phyloP scores from a whole-genome alignment of 2,888 invertebrate genomes.

The Scaptomyza flava region DNA sequence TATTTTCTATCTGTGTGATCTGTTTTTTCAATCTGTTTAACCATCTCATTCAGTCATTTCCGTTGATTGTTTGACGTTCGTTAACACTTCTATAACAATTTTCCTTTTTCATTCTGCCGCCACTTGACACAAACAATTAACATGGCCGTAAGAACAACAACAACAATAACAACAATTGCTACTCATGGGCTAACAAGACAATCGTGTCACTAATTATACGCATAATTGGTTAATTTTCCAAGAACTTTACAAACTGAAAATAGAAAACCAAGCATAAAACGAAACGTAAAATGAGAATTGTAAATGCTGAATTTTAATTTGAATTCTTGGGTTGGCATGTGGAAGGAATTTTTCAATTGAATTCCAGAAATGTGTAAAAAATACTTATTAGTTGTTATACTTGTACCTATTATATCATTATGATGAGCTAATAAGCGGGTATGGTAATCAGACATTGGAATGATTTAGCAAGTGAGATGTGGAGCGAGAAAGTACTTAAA shows the following conservation, averaged over 20 bases:
- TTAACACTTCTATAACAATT: slow-evolving; percentile 61
- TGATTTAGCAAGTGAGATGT: too few species aligned
- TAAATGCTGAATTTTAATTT: slow-evolving; percentile 41
- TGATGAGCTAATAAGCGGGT: not conserved
- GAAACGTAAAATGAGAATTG: slow-evolving; percentile 32
- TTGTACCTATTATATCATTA: not conserved
- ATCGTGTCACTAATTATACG: slow-evolving; percentile 79
- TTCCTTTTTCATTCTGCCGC: slow-evolving; percentile 48
- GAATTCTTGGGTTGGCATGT: slow-evolving; percentile 1
- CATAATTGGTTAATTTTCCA: slow-evolving; percentile 76
- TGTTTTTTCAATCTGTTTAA: slow-evolving; percentile 39
- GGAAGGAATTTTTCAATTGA: not conserved
- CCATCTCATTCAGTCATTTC: slow-evolving; percentile 41
- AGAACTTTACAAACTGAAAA: slow-evolving; percentile 47
- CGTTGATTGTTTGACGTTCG: slow-evolving; percentile 65
- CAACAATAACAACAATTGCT: slow-evolving; percentile 35
- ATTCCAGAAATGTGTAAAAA: not conserved
- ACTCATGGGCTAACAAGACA: slow-evolving; percentile 66
- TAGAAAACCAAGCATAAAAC: slow-evolving; percentile 16
- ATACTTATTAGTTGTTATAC: not conserved
- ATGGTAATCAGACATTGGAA: too few species aligned
- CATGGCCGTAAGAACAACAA: slow-evolving; percentile 62
- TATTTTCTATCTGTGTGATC: slow-evolving; percentile 4
- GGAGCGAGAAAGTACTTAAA: too few species aligned
- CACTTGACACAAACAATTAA: slow-evolving; percentile 73